phyloP scores from a whole-genome alignment of 2,888 invertebrate species.

The Sacculina carcini region DNA sequence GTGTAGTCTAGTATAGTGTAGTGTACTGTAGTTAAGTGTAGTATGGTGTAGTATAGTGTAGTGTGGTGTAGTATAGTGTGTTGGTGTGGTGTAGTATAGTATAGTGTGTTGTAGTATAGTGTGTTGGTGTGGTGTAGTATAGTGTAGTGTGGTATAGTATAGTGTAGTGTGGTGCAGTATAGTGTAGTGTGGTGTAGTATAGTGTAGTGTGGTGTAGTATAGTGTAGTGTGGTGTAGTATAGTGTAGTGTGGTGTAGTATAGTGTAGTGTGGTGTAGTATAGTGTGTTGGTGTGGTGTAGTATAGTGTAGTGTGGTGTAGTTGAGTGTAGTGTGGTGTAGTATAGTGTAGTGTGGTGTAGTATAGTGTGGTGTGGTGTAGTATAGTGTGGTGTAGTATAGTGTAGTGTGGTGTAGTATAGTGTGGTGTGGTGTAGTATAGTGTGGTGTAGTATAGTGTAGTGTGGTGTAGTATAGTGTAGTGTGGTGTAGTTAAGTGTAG shows the following conservation, averaged over 20 bases:
- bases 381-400: background rate
- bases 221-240: background rate
- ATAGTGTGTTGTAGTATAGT: too few relatives aligned
- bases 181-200: too few relatives aligned
- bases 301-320: background rate
- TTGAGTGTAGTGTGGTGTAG: background rate
- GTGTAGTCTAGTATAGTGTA: too few relatives aligned
- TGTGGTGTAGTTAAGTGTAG: background rate
- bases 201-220: background rate
- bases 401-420: background rate
- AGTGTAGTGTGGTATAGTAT: too few relatives aligned
- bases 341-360: background rate
- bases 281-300: background rate
- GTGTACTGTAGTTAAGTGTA: too few relatives aligned
- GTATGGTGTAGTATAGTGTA: too few relatives aligned
- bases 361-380: background rate
- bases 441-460: background rate
- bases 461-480: background rate
- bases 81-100: too few relatives aligned
- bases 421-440: background rate
- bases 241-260: background rate
- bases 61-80: too few relatives aligned
- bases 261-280: background rate
- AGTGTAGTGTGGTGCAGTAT: too few relatives aligned
- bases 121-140: too few relatives aligned